phyloP scores from a whole-genome alignment of 2,797 vertebrate genomes.

The Cheirogaleus major region DNA sequence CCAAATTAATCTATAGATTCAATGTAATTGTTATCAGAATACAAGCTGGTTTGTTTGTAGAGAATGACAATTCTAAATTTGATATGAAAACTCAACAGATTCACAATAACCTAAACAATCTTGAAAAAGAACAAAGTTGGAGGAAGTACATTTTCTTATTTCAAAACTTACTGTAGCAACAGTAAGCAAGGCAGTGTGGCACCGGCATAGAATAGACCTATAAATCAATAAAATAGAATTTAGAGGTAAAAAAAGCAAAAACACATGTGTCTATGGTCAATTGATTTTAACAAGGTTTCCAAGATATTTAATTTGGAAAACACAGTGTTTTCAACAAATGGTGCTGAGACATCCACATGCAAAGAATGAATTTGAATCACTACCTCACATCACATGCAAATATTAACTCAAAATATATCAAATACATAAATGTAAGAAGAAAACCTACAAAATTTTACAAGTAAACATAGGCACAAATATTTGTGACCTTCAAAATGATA shows the following conservation, averaged over 20 bases:
- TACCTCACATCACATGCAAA: not conserved
- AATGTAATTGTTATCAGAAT: not conserved
- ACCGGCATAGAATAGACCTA: not conserved
- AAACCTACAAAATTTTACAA: not conserved
- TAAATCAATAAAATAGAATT: not conserved
- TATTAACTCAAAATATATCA: not conserved
- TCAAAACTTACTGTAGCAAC: not conserved
- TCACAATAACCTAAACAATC: not conserved
- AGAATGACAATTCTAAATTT: not conserved
- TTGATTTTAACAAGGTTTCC: not conserved
- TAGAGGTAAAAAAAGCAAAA: not conserved
- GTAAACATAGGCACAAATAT: not conserved
- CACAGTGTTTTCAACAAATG: not conserved
- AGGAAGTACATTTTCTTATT: not conserved
- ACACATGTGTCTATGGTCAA: not conserved
- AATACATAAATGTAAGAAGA: not conserved
- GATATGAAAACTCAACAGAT: not conserved
- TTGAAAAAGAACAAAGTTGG: not conserved
- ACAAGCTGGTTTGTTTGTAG: not conserved
- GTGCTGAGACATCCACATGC: not conserved
- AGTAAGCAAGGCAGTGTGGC: not conserved
- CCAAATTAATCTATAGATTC: not conserved
- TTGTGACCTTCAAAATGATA: not conserved
- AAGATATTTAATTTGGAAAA: not conserved
- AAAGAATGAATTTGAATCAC: not conserved